These are phyloP conservation scores for Sialia sialis DNA, from an alignment of 2,113 vertebrate species.

Conservation along the genomic window DNA sequence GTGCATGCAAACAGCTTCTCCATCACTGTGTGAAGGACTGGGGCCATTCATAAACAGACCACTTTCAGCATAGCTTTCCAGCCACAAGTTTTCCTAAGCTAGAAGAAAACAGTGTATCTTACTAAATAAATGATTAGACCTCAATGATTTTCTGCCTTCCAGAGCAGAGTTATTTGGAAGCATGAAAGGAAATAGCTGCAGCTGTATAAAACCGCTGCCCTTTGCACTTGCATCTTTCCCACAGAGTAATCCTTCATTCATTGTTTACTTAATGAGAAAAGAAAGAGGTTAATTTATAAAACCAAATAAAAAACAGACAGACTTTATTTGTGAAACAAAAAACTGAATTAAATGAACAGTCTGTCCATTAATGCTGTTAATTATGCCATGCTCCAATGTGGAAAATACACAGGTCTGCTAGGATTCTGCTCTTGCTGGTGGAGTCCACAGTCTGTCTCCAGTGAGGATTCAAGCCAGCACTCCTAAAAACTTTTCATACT, in stretches of 20 bases:
- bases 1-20: background rate
- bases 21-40: rapidly evolving
- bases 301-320: conserved; percentile 31
- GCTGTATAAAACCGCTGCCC: conserved; percentile 51
- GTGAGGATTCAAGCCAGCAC: background rate
- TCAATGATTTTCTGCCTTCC: conserved; percentile 64
- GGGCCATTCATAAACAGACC: background rate
- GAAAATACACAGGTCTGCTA: background rate
- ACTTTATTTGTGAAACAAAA: conserved; percentile 58
- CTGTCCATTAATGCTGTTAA: conserved; percentile 30
- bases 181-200: conserved; percentile 24
- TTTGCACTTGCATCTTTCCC: conserved; percentile 32
- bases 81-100: conserved; percentile 45
- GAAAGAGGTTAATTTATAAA: conserved; percentile 64
- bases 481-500: background rate
- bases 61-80: conserved; percentile 35
- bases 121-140: conserved; percentile 60
- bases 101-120: conserved; percentile 41
- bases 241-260: conserved; percentile 45
- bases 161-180: conserved; percentile 42
- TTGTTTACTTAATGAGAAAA: conserved; percentile 63
- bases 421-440: background rate
- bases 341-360: conserved; percentile 26
- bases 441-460: background rate
- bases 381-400: background rate